These are phyloP conservation scores for Fabriciana adippe DNA, from an alignment of 2,888 invertebrate species.

Conservation along the genomic window DNA sequence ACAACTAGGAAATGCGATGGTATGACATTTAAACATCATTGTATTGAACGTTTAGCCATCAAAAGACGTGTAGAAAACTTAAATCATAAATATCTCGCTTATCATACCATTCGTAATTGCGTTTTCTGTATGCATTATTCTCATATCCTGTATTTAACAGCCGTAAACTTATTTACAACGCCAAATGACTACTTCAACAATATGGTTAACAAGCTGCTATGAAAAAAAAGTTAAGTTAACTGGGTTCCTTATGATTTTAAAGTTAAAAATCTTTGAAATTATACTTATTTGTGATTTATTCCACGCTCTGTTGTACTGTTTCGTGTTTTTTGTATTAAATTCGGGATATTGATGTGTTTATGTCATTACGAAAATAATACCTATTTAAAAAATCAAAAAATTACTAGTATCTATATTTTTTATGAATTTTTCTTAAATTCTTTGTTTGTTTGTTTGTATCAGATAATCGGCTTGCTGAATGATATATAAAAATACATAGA, in stretches of 20 bases:
- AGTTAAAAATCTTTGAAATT: background rate
- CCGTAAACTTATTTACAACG: conserved; percentile 31
- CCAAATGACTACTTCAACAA: conserved; percentile 21
- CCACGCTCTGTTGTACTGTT: too few relatives aligned
- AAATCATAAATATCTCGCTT: conserved; percentile 2
- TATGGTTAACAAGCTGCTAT: conserved; percentile 18
- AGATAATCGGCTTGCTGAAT: too few relatives aligned
- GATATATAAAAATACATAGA: too few relatives aligned
- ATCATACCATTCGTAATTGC: conserved; percentile 12
- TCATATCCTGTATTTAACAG: conserved; percentile 25
- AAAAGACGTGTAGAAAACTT: conserved; percentile 3
- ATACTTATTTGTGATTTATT: too few relatives aligned
- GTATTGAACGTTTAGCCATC: background rate
- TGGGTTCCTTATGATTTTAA: background rate
- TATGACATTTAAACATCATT: background rate
- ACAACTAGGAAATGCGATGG: too few relatives aligned
- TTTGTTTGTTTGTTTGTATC: too few relatives aligned
- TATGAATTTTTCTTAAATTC: too few relatives aligned
- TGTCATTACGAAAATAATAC: too few relatives aligned
- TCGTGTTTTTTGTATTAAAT: too few relatives aligned
- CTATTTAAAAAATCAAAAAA: too few relatives aligned
- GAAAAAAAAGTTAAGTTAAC: conserved; percentile 5
- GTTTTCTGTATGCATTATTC: background rate
- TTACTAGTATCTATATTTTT: too few relatives aligned
- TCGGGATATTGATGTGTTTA: too few relatives aligned